phyloP scores from a whole-genome alignment of 2,113 vertebrate genomes.

The Vidua chalybeata region DNA sequence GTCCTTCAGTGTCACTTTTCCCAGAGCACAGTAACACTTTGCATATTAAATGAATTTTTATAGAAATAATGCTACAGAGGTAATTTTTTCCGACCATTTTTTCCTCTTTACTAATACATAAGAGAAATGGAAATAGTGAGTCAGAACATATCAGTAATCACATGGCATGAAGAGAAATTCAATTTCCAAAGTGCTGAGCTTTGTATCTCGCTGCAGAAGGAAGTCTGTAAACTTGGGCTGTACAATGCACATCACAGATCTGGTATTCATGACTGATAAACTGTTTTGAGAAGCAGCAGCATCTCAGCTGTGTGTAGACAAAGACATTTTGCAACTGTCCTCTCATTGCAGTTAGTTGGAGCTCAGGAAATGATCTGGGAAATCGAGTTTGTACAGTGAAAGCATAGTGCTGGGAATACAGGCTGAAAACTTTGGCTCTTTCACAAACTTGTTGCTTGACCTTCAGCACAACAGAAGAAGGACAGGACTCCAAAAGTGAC shows the following conservation, averaged over 20 bases:
- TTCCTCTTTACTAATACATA: background rate
- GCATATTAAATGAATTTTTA: conserved; percentile 40
- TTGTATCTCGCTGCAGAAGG: background rate
- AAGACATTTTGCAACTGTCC: background rate
- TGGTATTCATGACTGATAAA: background rate
- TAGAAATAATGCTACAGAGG: conserved; percentile 17
- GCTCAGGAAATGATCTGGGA: background rate
- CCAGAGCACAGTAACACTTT: background rate
- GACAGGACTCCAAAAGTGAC: background rate
- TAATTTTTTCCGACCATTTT: background rate
- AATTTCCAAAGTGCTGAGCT: conserved; percentile 17
- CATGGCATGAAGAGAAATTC: conserved; percentile 5
- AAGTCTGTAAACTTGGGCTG: background rate
- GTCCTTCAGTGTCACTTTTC: conserved; percentile 6
- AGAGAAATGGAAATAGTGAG: conserved; percentile 25
- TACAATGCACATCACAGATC: background rate
- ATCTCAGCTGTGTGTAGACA: background rate
- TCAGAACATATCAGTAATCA: conserved; percentile 3
- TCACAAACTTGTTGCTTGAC: background rate
- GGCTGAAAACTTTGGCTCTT: background rate
- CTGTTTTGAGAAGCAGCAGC: conserved; percentile 2
- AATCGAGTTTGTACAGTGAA: background rate
- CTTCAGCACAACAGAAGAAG: background rate
- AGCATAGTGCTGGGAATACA: background rate
- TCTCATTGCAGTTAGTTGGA: background rate